Evolutionary conservation across 1,140 invertebrate species (phyloP), one percentile per base, ranked within the genome.

Genomic region (Hylyphantes graminicola): DNA sequence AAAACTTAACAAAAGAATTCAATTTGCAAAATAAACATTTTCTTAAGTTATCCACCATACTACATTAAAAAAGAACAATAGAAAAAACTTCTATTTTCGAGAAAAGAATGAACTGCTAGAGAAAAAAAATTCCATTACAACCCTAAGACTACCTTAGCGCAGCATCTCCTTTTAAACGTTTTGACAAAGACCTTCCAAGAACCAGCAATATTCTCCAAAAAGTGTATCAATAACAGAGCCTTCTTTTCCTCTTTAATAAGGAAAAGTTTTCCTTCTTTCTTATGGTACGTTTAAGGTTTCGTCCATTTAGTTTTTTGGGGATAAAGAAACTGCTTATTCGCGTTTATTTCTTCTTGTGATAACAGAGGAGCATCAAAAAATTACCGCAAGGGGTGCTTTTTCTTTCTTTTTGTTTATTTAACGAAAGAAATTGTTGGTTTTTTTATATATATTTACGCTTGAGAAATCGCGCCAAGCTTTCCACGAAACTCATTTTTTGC

Each of bases 351-450:
- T 53, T 70, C 54, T 12, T 54, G 51, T 17, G 50, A 19, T 53
- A 70, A 70, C 68, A 70, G 15, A 53, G 51, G 8, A 53, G n/a
- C 35, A n/a, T 50, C 35, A 54, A 70, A 70, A 70, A 53, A 70
- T 53, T 53, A 70, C 50, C 50, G n/a, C 68, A 17, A 19, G 48
- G 48, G 9, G n/a, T 7, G 50, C 10, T 3, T 7, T 17, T 65
- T 65, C 53, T 19, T 53, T 51, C 13, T 50, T 13, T 70, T 70
- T 53, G 9, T 70, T 70, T 70, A 70, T 10, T 70, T 70, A n/a
- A 17, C 8, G 15, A 54, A 54, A 17, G 12, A 68, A 48, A 11
- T 12, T 6, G 12, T 17, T n/a, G n/a, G n/a, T 53, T 70, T 53
- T 51, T 70, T 21, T 67, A 35, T 35, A 35, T 35, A 35, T 35